These are phyloP conservation scores for Bovichtus diacanthus DNA, from an alignment of 2,797 vertebrate species.

Conservation along the genomic window DNA sequence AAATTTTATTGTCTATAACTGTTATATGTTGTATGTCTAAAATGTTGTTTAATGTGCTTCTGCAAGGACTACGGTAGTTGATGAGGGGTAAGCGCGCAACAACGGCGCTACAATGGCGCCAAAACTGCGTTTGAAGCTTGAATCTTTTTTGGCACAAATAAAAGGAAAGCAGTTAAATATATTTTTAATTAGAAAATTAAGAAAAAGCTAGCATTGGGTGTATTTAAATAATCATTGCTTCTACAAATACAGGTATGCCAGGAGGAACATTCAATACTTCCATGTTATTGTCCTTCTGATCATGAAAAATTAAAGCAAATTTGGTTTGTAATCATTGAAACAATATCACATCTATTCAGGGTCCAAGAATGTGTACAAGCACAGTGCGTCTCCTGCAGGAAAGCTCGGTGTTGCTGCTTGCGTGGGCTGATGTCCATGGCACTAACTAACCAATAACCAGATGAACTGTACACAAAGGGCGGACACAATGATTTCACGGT, in stretches of 20 bases:
- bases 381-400: slow-evolving; percentile 35
- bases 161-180: too few relatives aligned
- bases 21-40: too few relatives aligned
- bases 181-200: too few relatives aligned
- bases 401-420: slow-evolving; percentile 5
- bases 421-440: slow-evolving; percentile 53
- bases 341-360: slow-evolving; percentile 10
- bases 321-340: slow-evolving; percentile 6
- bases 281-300: not conserved
- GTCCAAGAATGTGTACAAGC: slow-evolving; percentile 17
- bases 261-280: not conserved
- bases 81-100: too few relatives aligned
- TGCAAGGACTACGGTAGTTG: too few relatives aligned
- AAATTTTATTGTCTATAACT: too few relatives aligned
- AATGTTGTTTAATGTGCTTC: too few relatives aligned
- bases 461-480: slow-evolving; percentile 27
- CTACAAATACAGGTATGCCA: not conserved
- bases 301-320: not conserved
- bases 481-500: slow-evolving; percentile 22
- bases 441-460: slow-evolving; percentile 53
- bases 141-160: too few relatives aligned
- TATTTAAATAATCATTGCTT: not conserved
- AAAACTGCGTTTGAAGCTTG: too few relatives aligned
- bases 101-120: too few relatives aligned
- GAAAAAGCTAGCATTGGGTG: not conserved